These are phyloP conservation scores for Tetropium fuscum DNA, from an alignment of 2,888 invertebrate genomes.

Conservation along the genomic window DNA sequence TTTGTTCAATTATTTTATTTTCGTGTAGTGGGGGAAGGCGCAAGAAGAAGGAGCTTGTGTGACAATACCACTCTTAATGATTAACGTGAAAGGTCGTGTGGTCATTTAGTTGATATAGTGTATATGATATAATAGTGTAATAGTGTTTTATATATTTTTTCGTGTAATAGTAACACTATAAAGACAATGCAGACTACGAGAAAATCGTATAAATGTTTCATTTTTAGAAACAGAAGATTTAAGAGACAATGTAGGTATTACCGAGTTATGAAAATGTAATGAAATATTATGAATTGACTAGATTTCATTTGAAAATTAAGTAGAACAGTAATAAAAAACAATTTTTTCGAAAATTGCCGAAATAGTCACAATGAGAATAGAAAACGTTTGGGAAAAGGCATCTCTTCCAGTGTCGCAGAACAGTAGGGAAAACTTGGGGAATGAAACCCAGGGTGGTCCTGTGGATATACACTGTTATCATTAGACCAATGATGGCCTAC, in stretches of 20 bases:
- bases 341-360: slow-evolving; percentile 1
- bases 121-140: not conserved
- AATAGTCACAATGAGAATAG: not conserved
- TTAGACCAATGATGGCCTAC: too few relatives aligned
- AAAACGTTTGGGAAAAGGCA: not conserved
- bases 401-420: not conserved
- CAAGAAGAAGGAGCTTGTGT: not conserved
- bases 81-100: slow-evolving; percentile 3
- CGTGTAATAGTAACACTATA: slow-evolving; percentile 1
- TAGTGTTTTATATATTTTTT: slow-evolving; percentile 3
- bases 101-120: slow-evolving; percentile 1
- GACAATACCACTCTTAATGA: not conserved
- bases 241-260: too few relatives aligned
- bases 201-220: too few relatives aligned
- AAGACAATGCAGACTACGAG: not conserved
- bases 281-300: slow-evolving; percentile 3
- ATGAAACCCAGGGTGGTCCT: too few relatives aligned
- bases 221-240: too few relatives aligned
- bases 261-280: too few relatives aligned
- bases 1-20: slow-evolving; percentile 2
- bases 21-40: not conserved
- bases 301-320: not conserved
- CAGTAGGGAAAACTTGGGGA: too few relatives aligned
- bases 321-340: not conserved
- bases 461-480: too few relatives aligned